Conservation (phyloP, 2,113 vertebrate species). For the Setophaga coronata region DNA sequence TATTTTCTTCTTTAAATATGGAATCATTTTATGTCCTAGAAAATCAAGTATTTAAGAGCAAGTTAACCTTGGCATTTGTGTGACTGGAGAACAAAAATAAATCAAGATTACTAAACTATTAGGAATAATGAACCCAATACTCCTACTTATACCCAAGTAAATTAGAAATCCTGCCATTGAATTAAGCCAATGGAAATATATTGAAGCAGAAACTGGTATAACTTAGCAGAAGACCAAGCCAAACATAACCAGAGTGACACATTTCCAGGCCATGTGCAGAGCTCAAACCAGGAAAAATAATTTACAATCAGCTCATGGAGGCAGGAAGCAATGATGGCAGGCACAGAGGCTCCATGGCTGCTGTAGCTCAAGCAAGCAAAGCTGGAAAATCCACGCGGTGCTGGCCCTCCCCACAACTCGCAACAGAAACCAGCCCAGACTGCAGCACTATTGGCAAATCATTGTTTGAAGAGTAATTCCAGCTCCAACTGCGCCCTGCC, state of each 20-base stretch:
- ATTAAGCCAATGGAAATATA: conserved; percentile 33
- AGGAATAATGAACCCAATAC: not conserved
- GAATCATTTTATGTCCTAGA: not conserved
- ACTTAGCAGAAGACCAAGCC: conserved; percentile 11
- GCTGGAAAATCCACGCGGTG: not conserved
- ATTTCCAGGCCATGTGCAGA: conserved; percentile 20
- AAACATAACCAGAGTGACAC: conserved; percentile 11
- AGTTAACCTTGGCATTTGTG: conserved; percentile 24
- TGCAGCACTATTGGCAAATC: not conserved
- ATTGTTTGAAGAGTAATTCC: not conserved
- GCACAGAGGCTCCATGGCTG: not conserved
- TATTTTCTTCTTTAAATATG: not conserved
- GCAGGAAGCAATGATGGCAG: conserved; percentile 35
- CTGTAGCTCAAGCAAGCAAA: not conserved
- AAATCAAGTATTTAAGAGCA: conserved; percentile 26
- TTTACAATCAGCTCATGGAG: conserved; percentile 42
- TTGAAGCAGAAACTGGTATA: conserved; percentile 4
- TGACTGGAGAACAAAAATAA: conserved; percentile 26
- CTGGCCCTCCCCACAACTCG: not conserved
- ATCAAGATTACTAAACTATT: conserved; percentile 17
- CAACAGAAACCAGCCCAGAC: conserved; percentile 3
- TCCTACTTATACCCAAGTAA: not conserved
- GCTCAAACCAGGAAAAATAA: conserved; percentile 36
- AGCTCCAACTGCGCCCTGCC: not conserved
- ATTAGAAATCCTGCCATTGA: conserved; percentile 27